phyloP scores from a whole-genome alignment of 2,797 vertebrate genomes.

The Tangara arthus region DNA sequence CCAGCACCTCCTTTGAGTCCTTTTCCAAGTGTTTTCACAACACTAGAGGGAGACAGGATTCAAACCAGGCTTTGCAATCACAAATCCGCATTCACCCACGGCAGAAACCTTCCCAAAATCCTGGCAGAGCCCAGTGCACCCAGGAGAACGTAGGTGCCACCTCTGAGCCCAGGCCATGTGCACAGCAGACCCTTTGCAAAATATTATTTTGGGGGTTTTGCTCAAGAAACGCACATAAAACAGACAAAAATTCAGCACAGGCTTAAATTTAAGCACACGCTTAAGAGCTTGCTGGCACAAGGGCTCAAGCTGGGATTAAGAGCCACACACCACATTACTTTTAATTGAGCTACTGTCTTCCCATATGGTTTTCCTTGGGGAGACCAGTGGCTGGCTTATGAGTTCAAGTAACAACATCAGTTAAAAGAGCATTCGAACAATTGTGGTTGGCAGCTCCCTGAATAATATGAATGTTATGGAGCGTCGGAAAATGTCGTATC shows the following conservation, averaged over 20 bases:
- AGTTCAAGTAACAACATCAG: conserved; percentile 6
- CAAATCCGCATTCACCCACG: accelerated
- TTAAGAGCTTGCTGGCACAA: conserved; percentile 8
- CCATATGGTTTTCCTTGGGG: conserved; percentile 38
- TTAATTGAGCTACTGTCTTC: conserved; percentile 61
- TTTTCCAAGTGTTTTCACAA: neutral
- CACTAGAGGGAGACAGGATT: conserved; percentile 44
- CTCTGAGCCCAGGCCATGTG: accelerated
- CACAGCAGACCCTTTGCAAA: neutral
- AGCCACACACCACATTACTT: conserved; percentile 12
- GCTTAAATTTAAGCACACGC: neutral
- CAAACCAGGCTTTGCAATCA: neutral
- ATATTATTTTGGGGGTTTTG: neutral
- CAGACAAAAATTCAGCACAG: neutral
- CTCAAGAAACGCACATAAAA: neutral
- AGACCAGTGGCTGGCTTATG: conserved; percentile 1
- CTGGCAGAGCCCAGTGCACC: accelerated
- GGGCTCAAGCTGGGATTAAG: neutral
- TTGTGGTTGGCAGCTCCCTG: conserved; percentile 43
- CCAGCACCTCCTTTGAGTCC: neutral
- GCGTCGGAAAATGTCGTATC: conserved; percentile 25
- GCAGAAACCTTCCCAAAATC: neutral
- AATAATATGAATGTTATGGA: conserved; percentile 19
- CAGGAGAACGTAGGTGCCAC: neutral
- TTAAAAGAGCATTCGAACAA: conserved; percentile 35